phyloP scores from a whole-genome alignment of 2,888 invertebrate genomes.

The Stenchaetothrips biformis region DNA sequence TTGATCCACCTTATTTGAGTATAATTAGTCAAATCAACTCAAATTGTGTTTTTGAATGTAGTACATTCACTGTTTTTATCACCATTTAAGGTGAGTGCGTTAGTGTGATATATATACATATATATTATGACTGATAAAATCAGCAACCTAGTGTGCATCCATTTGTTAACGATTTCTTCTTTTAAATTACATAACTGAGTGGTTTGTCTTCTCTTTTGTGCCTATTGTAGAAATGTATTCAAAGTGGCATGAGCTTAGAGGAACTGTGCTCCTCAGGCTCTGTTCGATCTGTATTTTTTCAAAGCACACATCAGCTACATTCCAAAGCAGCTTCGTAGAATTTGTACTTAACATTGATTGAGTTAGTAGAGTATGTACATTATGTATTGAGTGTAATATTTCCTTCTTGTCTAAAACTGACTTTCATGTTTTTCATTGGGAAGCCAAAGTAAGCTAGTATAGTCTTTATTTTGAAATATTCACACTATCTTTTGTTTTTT shows the following conservation, averaged over 20 bases:
- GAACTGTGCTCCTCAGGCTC: constrained; percentile 12
- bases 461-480: neutral
- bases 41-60: neutral
- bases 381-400: constrained; percentile 12
- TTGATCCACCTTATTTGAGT: neutral
- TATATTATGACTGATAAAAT: constrained; percentile 15
- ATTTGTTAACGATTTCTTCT: neutral
- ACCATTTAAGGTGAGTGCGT: neutral
- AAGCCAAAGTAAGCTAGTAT: constrained; percentile 18
- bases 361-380: constrained; percentile 17
- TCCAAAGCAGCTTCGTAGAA: constrained; percentile 12
- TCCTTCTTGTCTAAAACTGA: neutral
- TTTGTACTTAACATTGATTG: constrained; percentile 16
- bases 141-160: neutral
- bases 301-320: constrained; percentile 23
- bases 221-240: constrained; percentile 11
- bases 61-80: neutral
- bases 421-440: neutral
- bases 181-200: constrained; percentile 4
- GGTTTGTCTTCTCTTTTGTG: neutral
- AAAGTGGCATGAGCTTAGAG: neutral
- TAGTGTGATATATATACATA: constrained; percentile 18
- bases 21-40: neutral
- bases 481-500: neutral
- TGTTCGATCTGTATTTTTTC: constrained; percentile 6